Evolutionary conservation across 37 sponge, comb jelly and placozoan genomes (phyloP).

Genomic region (Geodia barretti): DNA sequence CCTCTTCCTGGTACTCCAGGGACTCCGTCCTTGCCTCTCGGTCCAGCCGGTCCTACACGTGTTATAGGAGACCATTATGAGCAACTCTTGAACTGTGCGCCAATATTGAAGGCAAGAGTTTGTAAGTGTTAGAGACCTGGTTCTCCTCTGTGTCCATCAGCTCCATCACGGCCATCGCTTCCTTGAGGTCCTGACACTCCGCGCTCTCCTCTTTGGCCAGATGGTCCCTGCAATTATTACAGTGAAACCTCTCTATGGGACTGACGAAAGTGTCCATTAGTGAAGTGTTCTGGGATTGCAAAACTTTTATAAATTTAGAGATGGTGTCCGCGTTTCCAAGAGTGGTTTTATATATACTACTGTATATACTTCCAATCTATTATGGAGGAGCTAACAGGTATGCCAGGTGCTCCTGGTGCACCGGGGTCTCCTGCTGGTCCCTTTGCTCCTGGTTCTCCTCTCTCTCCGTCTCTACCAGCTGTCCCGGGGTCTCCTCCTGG

Average conservation of each 20-base stretch:
- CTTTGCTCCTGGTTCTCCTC: slow-evolving; percentile 57
- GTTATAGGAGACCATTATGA: neutral
- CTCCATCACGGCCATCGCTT: slow-evolving; percentile 43
- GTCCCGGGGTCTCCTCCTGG: slow-evolving; percentile 40
- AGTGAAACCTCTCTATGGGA: too few species aligned
- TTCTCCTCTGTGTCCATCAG: slow-evolving; percentile 38
- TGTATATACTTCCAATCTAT: neutral
- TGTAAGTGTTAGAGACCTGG: slow-evolving; percentile 14
- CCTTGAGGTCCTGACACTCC: slow-evolving; percentile 47
- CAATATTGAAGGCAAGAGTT: neutral
- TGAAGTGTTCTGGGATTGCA: too few species aligned
- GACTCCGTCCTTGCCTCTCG: slow-evolving; percentile 55
- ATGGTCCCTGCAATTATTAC: slow-evolving; percentile 33
- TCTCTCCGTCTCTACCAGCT: slow-evolving; percentile 31
- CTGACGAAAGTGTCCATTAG: too few species aligned
- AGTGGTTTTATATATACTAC: neutral
- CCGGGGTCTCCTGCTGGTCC: slow-evolving; percentile 70
- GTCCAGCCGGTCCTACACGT: slow-evolving; percentile 30
- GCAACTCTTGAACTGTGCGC: neutral
- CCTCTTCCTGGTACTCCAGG: slow-evolving; percentile 62
- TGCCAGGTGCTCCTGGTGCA: slow-evolving; percentile 44
- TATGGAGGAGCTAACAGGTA: slow-evolving; percentile 19
- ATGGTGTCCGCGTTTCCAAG: too few species aligned
- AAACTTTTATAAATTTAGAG: too few species aligned
- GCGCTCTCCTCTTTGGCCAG: slow-evolving; percentile 59